Evolutionary conservation across 2,113 vertebrate species (phyloP).

Genomic region (Ammospiza caudacuta): DNA sequence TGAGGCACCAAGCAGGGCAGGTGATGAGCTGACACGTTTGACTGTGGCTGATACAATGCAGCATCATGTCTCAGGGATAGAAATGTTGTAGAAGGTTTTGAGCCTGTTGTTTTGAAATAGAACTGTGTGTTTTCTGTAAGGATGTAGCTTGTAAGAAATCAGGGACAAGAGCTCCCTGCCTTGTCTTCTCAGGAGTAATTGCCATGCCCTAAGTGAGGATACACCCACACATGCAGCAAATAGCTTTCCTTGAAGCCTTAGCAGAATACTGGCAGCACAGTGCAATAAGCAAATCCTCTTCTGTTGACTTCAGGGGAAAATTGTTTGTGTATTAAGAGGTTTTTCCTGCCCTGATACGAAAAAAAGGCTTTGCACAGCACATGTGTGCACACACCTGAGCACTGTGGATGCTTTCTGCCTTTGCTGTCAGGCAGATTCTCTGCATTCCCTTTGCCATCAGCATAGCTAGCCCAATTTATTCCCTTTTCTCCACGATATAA

Average conservation of each 20-base stretch:
- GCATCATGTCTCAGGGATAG: neutral
- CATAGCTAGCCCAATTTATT: neutral
- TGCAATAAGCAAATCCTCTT: neutral
- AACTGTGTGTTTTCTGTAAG: neutral
- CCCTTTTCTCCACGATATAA: neutral
- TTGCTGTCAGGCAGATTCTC: neutral
- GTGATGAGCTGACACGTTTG: neutral
- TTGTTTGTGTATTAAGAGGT: neutral
- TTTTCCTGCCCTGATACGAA: neutral
- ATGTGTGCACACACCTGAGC: accelerated
- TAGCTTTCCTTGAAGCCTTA: neutral
- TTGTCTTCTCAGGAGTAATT: neutral
- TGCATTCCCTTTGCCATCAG: neutral
- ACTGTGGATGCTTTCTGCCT: neutral
- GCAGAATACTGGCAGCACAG: neutral
- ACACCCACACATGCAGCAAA: accelerated
- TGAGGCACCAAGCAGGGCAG: neutral
- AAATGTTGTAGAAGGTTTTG: neutral
- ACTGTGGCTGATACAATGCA: neutral
- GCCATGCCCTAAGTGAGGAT: neutral
- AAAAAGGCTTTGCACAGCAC: accelerated
- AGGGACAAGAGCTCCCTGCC: neutral
- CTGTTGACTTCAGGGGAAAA: neutral
- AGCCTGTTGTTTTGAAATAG: neutral
- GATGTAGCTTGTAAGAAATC: neutral